Evolutionary conservation across 2,888 invertebrate genomes (phyloP), one percentile per base, ranked within the genome.

Genomic region (Drosophila eohydei): DNA sequence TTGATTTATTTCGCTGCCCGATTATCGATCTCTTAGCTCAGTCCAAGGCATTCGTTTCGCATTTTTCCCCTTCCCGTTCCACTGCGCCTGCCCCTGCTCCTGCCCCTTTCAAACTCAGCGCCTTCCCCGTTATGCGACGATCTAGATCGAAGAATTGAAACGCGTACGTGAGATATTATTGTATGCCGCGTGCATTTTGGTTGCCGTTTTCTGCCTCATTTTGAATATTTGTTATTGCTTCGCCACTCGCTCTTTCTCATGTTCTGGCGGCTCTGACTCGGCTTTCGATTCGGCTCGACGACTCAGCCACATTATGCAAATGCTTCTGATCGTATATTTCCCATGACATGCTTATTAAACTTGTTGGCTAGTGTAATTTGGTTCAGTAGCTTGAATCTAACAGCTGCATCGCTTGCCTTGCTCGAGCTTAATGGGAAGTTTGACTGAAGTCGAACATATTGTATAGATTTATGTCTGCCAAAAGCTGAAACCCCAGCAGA

Each of bases 101-200:
- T 9, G 11, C 11, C 12, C 50, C 50, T 12, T 30, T 50, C 50
- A 41, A 26, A 28, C 26, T 9, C 36, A 36, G 14, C 34, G 30
- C 26, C 16, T 21, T 28, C 54, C 16, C 78, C 78, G 77, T 80
- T 78, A 80, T 80, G 44, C 46, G 32, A 43, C 55, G 68, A 72
- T 73, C 59, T 65, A 57, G 48, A 56, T 52, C 43, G 66, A 56
- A 58, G 81, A 87, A 84, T 81, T 80, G 56, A 57, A 56, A 71
- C 79, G 72, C 69, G 80, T 84, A 88, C 84, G 89, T 84, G 89
- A 86, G 88, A 78, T 70, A 78, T 76, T 75, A 74, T 67, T 78
- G 81, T 69, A 74, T 61, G 71, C 63, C 51, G 48, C 56, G 59
- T 68, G 65, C 64, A 70, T 59, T 74, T 63, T 68, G 51, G 48